phyloP scores from a whole-genome alignment of 2,888 invertebrate genomes.

The Leptopilina drosophilae region DNA sequence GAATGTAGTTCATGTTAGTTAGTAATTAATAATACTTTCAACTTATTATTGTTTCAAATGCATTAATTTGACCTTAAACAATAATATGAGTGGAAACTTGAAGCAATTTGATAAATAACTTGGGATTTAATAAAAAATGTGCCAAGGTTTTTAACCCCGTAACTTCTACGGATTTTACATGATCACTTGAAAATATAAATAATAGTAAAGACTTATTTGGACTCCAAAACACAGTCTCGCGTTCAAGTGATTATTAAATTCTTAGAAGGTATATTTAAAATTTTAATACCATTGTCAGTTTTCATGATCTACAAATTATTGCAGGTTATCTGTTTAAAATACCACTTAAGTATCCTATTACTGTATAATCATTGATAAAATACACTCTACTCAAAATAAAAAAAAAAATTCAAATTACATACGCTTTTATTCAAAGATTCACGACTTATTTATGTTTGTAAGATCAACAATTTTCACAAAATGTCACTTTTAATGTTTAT shows the following conservation, averaged over 20 bases:
- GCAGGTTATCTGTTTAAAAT: slow-evolving; percentile 35
- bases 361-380: slow-evolving; percentile 18
- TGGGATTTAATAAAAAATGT: not conserved
- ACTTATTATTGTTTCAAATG: too few relatives aligned
- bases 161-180: slow-evolving; percentile 25
- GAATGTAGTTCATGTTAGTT: too few relatives aligned
- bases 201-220: slow-evolving; percentile 15
- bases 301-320: slow-evolving; percentile 36
- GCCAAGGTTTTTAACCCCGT: slow-evolving; percentile 5
- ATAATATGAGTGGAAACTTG: not conserved
- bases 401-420: not conserved
- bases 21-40: too few relatives aligned
- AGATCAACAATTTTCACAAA: not conserved
- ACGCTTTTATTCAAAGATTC: slow-evolving; percentile 10
- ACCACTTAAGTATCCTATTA: slow-evolving; percentile 5
- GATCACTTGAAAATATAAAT: not conserved
- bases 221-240: too few relatives aligned
- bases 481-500: not conserved
- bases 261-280: not conserved
- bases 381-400: not conserved
- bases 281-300: slow-evolving; percentile 11
- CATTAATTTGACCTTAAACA: too few relatives aligned
- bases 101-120: not conserved
- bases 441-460: not conserved
- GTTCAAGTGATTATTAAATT: too few relatives aligned